Evolutionary conservation across 2,797 vertebrate genomes (phyloP), one percentile per base, ranked within the genome.

Genomic region (Chelidonichthys spinosus): DNA sequence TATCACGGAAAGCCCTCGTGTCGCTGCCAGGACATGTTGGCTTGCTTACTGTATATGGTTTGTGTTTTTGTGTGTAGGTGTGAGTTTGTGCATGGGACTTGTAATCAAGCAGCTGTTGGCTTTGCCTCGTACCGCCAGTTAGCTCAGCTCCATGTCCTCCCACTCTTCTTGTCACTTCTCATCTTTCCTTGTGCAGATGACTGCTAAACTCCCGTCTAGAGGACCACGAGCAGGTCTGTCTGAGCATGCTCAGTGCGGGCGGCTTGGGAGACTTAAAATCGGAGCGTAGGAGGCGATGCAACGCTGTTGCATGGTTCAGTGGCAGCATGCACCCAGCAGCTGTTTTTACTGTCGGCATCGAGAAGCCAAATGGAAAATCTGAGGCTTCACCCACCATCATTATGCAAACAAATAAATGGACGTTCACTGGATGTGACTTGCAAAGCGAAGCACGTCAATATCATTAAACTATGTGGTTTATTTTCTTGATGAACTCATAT

Each of bases 131-230:
- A 1, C 59, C 43, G 46, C 64, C 68, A 72, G 62, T 72, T 69
- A 72, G 53, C 72, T 86, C 81, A 63, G 75, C 69, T 87, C 61
- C 60, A 25, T 52, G 63, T 78, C 79, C 81, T 84, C 88, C 83
- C 62, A 69, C 82, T 81, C 79, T 81, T 82, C 72, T 37, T 87
- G 85, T 83, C 82, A 87, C 78, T 79, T 84, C 62, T 44, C 77
- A 79, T 89, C 69, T n/a, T 56, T 85, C 43, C 49, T 18, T 55
- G 68, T 35, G 35, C 63, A 68, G 76, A 77, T 66, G 78, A 85
- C 74, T 80, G 77, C 63, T 78, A 68, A 89, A 82, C 70, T 74
- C 68, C 62, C 50, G 60, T 84, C 70, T 71, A 10, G 33, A 81
- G 58, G 74, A 72, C 15, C 47, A 72, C 71, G 66, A 65, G 58